These are phyloP conservation scores for Erethizon dorsatum DNA, from an alignment of 2,797 vertebrate genomes.

Conservation along the genomic window DNA sequence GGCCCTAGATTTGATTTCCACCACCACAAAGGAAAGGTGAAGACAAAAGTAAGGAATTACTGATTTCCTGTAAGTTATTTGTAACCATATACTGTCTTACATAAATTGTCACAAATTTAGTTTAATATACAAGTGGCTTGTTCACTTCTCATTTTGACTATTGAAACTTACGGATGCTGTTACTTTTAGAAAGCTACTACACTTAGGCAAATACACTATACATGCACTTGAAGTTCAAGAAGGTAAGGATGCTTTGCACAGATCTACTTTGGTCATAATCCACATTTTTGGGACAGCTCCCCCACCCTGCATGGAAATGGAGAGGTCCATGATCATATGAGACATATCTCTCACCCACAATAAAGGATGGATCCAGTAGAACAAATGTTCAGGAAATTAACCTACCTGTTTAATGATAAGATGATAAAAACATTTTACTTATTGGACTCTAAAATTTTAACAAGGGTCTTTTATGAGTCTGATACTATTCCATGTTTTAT, in stretches of 20 bases:
- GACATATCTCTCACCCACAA: neutral
- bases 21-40: neutral
- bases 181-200: neutral
- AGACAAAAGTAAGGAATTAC: neutral
- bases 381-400: neutral
- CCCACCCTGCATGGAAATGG: neutral
- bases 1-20: neutral
- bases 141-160: neutral
- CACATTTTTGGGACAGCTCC: neutral
- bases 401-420: neutral
- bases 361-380: neutral
- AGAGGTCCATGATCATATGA: neutral
- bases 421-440: slow-evolving; percentile 60
- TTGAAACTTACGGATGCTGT: neutral
- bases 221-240: neutral
- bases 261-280: neutral
- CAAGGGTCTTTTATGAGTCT: slow-evolving; percentile 53
- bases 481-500: neutral
- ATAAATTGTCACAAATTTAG: neutral
- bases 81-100: neutral
- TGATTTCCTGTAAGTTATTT: neutral
- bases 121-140: slow-evolving; percentile 11
- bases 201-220: neutral
- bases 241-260: neutral
- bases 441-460: slow-evolving; percentile 50